Percentiles rank a stretch among this genome's conserved stretches.
Evolutionary conservation across 2,888 invertebrate genomes (phyloP).

Genomic region (Disparrhopalites patrizii): DNA sequence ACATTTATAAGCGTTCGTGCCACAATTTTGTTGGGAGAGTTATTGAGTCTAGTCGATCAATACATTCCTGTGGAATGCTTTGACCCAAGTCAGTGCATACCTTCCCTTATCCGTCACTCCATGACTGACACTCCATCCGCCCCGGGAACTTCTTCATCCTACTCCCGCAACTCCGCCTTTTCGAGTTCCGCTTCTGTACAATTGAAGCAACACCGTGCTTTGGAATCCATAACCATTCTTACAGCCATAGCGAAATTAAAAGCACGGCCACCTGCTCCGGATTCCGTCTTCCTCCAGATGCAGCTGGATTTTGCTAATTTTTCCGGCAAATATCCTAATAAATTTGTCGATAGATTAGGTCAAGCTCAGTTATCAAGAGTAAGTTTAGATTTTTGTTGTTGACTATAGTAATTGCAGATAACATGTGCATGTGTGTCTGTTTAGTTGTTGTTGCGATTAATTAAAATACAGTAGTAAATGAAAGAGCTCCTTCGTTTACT

Average conservation of each 20-base stretch:
- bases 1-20: conserved; percentile 86
- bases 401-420: not conserved
- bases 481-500: not conserved
- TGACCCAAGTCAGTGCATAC: conserved; percentile 76
- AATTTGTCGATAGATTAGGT: conserved; percentile 43
- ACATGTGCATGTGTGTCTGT: not conserved
- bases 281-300: conserved; percentile 44
- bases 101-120: conserved; percentile 74
- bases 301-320: conserved; percentile 42
- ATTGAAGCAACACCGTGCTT: conserved; percentile 42
- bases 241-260: conserved; percentile 43
- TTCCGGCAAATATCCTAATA: conserved; percentile 28
- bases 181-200: conserved; percentile 40
- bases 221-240: conserved; percentile 46
- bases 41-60: conserved; percentile 79
- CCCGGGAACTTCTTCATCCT: not conserved
- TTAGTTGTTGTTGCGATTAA: not conserved
- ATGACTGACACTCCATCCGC: conserved; percentile 28
- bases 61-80: conserved; percentile 83
- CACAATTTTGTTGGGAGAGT: conserved; percentile 81
- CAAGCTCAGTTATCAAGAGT: conserved; percentile 44
- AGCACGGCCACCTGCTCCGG: conserved; percentile 36
- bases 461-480: not conserved
- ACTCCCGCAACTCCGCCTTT: conserved; percentile 26
- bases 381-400: too few relatives aligned